These are phyloP conservation scores for Halictus quadricinctus DNA, from an alignment of 2,888 invertebrate genomes.

Conservation along the genomic window DNA sequence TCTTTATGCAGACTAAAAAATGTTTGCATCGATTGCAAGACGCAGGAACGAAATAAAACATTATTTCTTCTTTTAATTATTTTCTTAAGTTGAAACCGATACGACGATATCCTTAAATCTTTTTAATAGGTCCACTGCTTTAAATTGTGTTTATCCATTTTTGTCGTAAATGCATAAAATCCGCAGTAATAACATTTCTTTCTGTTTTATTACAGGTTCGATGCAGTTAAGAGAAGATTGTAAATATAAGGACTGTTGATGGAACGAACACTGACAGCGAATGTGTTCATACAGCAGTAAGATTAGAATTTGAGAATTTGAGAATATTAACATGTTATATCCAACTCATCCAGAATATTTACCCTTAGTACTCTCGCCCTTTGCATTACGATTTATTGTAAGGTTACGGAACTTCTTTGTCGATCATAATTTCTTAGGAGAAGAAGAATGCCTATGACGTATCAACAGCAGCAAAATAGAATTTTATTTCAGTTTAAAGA, in stretches of 20 bases:
- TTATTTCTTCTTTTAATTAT: no score
- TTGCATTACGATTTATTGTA: neutral
- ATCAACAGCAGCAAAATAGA: neutral
- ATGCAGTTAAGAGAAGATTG: neutral
- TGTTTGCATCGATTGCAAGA: no score
- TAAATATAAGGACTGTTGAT: neutral
- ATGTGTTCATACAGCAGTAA: neutral
- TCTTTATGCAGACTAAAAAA: no score
- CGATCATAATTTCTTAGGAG: neutral
- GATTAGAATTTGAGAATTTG: no score
- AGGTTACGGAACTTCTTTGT: neutral
- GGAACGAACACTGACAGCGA: neutral
- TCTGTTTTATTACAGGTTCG: neutral
- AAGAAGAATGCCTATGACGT: neutral
- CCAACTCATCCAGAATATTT: neutral
- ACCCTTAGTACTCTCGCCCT: neutral
- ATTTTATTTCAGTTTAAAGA: neutral
- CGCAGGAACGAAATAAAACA: no score
- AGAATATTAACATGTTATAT: neutral
- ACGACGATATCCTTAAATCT: no score
- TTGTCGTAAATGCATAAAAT: no score
- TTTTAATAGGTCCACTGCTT: no score
- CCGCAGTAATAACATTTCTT: no score
- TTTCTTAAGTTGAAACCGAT: no score
- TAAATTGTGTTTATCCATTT: no score